A percentile compares a stretch with the other conserved stretches of the same genome.
Conservation (phyloP, 2,888 invertebrate genomes). For the Ornithoptera alexandrae region DNA sequence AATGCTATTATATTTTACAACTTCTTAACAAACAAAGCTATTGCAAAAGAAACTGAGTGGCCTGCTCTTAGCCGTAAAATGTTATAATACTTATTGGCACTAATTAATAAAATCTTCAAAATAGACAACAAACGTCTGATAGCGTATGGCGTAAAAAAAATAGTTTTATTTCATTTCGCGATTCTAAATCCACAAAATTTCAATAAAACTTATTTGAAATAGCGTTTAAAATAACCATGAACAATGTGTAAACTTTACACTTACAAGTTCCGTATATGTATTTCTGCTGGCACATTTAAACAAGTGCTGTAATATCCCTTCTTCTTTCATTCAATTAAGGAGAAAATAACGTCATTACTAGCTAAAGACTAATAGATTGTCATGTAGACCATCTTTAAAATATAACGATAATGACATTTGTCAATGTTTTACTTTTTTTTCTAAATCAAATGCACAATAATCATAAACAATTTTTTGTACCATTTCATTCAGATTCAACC, state of each 20-base stretch:
- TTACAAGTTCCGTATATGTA: neutral
- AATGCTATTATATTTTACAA: neutral
- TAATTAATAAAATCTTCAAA: neutral
- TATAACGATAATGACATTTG: too few relatives aligned
- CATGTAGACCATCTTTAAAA: too few relatives aligned
- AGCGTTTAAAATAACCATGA: neutral
- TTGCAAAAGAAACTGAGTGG: neutral
- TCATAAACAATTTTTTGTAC: too few relatives aligned
- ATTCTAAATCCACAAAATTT: too few relatives aligned
- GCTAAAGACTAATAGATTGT: too few relatives aligned
- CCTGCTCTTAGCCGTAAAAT: neutral
- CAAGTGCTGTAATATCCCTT: neutral
- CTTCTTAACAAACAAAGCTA: neutral
- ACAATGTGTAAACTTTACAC: neutral
- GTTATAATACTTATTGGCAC: neutral
- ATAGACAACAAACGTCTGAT: neutral
- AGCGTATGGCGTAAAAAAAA: too few relatives aligned
- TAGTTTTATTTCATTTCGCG: too few relatives aligned
- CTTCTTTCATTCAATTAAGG: neutral
- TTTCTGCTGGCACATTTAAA: neutral
- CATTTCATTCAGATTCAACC: too few relatives aligned
- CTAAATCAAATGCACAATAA: too few relatives aligned
- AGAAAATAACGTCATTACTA: too few relatives aligned
- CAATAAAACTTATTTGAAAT: neutral
- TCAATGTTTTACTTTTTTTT: too few relatives aligned